Base-by-base conservation (phyloP, 2,888 invertebrate species). In the Dasysyrphus albostriatus region DNA sequence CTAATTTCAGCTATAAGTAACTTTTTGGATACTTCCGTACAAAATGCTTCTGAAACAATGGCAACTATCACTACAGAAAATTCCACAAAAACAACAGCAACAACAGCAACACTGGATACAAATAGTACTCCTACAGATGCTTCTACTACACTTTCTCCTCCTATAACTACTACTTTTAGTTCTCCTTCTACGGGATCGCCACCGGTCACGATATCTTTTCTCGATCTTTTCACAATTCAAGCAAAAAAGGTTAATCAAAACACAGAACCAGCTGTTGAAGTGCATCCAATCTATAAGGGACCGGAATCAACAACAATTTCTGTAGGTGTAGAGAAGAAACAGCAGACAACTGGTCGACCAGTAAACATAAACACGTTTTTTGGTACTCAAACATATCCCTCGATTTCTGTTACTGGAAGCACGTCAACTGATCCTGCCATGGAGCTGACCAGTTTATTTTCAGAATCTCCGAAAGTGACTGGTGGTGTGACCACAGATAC, bases 11-110 rank as follows among this genome's bases (percentile, higher is more conserved):
- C 88, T 85, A 88, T 83, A 59, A 88, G 78, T 88, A 83, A 87
- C 77, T 88, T 87, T 87, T 89, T 89, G 88, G 88, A 88, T 89
- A 89, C 89, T 89, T 89, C 88, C 88, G 89, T 88, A 88, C 89
- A 88, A 88, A 88, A 87, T 88, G 85, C 85, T 85, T 83, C 85
- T 85, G 78, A 88, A 32, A 80, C 75, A 88, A 84, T 85, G 76
- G 78, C 78, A 76, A 70, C 69, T n/a, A n/a, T n/a, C 85, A 69
- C 63, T 82, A 74, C 73, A 79, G 47, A 65, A 47, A 65, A 65
- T 65, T 42, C 61, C 42, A 42, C 70, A 70, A 44, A 47, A 47
- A 75, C 74, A 72, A 29, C 70, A 70, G 63, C 70, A 70, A 69
- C 72, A 61, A 47, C 76, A 73, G 9, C 72, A 78, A 79, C 79